Percentiles rank a stretch among this genome's conserved stretches.
phyloP scores from a whole-genome alignment of 2,888 invertebrate species.

The Lithophane ornitopus region DNA sequence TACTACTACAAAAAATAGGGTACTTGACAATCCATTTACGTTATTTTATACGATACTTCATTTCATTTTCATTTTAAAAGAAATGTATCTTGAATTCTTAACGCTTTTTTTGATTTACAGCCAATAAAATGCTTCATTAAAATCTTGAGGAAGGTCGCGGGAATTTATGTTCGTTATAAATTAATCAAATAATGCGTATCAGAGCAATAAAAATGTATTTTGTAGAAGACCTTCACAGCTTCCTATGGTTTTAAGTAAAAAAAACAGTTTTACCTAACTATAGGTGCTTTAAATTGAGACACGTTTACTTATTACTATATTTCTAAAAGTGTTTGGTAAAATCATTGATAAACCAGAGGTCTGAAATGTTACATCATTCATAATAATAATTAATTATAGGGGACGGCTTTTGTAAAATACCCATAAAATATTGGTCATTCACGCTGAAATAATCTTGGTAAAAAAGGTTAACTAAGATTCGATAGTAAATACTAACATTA shows the following conservation, averaged over 20 bases:
- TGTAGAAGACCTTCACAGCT: conserved; percentile 12
- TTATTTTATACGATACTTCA: conserved; percentile 20
- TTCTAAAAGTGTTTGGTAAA: neutral
- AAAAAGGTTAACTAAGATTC: neutral
- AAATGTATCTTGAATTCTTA: conserved; percentile 33
- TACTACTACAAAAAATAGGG: conserved; percentile 11
- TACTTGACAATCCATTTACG: conserved; percentile 1
- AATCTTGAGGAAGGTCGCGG: conserved; percentile 52
- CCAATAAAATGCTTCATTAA: conserved; percentile 56
- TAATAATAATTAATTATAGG: neutral
- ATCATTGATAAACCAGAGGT: neutral
- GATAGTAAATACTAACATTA: too few relatives aligned
- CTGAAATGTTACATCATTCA: neutral
- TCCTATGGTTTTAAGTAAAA: conserved; percentile 18
- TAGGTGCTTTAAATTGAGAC: neutral
- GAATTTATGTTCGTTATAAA: conserved; percentile 47
- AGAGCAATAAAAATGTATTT: conserved; percentile 10
- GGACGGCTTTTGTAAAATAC: neutral
- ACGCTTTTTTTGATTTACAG: conserved; percentile 49
- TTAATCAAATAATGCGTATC: conserved; percentile 52
- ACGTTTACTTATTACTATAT: too few relatives aligned
- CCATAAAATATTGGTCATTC: neutral
- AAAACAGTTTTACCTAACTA: neutral
- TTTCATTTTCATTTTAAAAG: conserved; percentile 33
- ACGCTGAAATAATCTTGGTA: neutral